Evolutionary conservation across 2,113 vertebrate genomes (phyloP).

Genomic region (Proteles cristata): DNA sequence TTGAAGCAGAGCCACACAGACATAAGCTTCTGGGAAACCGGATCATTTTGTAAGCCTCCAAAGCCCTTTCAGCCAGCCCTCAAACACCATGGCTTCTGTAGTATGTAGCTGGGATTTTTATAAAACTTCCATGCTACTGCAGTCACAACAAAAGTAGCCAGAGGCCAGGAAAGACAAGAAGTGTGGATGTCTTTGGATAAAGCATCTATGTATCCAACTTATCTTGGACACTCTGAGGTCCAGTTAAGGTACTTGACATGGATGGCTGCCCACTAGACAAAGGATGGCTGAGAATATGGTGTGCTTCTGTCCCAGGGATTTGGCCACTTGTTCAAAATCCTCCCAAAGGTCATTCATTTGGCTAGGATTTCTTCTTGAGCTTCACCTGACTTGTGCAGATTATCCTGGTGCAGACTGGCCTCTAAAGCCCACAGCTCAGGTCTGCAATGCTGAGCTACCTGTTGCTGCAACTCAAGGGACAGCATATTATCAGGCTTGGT

Average conservation of each 20-base stretch:
- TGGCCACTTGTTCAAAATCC: constrained; percentile 39
- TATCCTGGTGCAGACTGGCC: neutral
- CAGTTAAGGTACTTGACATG: neutral
- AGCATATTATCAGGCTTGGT: too few relatives aligned
- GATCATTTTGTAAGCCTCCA: constrained; percentile 38
- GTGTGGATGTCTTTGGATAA: neutral
- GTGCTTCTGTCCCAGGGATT: neutral
- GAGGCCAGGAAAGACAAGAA: neutral
- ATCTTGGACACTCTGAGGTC: neutral
- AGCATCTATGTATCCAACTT: neutral
- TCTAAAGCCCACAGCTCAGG: neutral
- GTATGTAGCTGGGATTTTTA: neutral
- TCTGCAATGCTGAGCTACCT: too few relatives aligned
- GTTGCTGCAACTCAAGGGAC: neutral
- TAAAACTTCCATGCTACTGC: neutral
- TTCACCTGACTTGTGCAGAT: neutral
- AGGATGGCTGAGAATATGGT: neutral
- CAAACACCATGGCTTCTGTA: neutral
- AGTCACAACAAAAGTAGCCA: neutral
- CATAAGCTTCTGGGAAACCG: neutral
- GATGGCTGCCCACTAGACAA: neutral
- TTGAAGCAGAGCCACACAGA: constrained; percentile 21
- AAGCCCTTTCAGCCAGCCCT: neutral
- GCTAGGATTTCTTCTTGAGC: constrained; percentile 38
- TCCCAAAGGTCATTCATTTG: constrained; percentile 18